Evolutionary conservation across 1,140 invertebrate species (phyloP).

Genomic region (Carcinoscorpius rotundicauda): DNA sequence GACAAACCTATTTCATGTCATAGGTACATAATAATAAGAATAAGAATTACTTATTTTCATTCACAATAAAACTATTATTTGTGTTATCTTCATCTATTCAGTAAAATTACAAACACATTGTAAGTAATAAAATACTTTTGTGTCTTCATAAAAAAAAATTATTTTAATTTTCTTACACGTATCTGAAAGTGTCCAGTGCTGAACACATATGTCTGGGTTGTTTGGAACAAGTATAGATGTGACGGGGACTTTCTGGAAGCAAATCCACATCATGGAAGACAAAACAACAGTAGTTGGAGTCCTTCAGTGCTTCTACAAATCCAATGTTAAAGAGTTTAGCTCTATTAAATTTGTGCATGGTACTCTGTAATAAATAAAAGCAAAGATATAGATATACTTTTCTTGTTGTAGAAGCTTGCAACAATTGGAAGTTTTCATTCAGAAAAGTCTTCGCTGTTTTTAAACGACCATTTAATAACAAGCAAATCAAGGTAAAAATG

Average conservation of each 20-base stretch:
- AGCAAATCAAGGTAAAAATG: background rate
- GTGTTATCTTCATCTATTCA: too few relatives aligned
- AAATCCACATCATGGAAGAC: constrained; percentile 46
- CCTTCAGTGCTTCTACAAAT: constrained; percentile 31
- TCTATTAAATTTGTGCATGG: too few relatives aligned
- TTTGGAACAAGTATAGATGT: constrained; percentile 24
- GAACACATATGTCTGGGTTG: constrained; percentile 24
- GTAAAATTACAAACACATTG: too few relatives aligned
- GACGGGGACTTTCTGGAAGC: constrained; percentile 37
- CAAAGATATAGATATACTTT: too few relatives aligned
- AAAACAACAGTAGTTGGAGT: constrained; percentile 35
- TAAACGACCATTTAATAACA: background rate
- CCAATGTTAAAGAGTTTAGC: constrained; percentile 40
- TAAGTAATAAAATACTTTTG: too few relatives aligned
- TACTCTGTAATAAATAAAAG: too few relatives aligned
- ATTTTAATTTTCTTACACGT: constrained; percentile 12
- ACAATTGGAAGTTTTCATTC: constrained; percentile 21
- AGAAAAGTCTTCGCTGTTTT: constrained; percentile 1
- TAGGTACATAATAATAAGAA: too few relatives aligned
- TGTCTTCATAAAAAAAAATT: too few relatives aligned
- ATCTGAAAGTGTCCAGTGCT: constrained; percentile 24
- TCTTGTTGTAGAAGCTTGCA: too few relatives aligned
- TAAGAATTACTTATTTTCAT: too few relatives aligned
- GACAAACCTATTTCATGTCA: too few relatives aligned
- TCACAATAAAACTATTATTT: too few relatives aligned